Conservation (phyloP, 2,113 vertebrate species). For the Tinamus guttatus region DNA sequence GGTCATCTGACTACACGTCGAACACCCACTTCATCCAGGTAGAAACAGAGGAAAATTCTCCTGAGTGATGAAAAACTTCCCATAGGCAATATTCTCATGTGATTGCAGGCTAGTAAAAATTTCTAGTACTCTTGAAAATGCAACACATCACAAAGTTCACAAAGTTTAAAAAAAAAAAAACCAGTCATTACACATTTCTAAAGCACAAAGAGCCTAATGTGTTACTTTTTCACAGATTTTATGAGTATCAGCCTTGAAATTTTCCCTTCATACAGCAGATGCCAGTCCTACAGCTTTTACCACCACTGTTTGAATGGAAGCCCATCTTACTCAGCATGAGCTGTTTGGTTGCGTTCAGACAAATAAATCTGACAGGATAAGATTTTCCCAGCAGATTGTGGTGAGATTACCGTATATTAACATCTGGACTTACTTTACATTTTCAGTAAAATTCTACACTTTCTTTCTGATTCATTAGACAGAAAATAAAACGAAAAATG, state of each 20-base stretch:
- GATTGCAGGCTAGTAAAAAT: neutral
- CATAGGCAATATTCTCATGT: neutral
- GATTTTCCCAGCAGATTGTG: neutral
- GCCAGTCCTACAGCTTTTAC: conserved; percentile 53
- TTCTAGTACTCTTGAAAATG: neutral
- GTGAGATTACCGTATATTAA: neutral
- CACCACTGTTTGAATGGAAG: conserved; percentile 44
- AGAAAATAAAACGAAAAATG: neutral
- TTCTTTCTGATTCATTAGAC: neutral
- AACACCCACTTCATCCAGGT: neutral
- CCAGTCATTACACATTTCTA: neutral
- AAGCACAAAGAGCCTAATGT: conserved; percentile 54
- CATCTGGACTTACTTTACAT: neutral
- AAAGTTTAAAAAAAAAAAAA: neutral
- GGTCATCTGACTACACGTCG: neutral
- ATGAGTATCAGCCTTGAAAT: conserved; percentile 2
- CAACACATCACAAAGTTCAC: neutral
- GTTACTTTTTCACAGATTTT: conserved; percentile 43
- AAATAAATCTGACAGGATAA: conserved; percentile 8
- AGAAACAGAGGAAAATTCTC: neutral
- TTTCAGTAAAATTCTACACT: neutral
- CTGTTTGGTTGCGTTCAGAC: neutral
- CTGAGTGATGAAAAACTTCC: neutral
- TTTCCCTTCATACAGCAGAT: conserved; percentile 57
- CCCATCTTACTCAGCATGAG: conserved; percentile 16